Base-by-base conservation (phyloP, 2,797 vertebrate genomes). In the Remorina albescens region DNA sequence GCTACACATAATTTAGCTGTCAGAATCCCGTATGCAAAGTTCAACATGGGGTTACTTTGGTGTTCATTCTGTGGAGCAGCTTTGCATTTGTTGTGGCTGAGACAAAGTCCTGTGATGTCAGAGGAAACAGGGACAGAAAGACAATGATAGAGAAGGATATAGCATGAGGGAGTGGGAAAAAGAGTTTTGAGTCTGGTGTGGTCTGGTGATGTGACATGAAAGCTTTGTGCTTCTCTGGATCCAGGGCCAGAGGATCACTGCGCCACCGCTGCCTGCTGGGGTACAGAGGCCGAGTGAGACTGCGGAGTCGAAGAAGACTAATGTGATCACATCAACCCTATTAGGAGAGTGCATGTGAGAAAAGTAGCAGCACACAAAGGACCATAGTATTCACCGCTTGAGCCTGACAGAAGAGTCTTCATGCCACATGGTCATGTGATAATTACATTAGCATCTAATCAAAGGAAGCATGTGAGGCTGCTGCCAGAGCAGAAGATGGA, bases 391-490 rank as follows among this genome's bases (percentile, higher is more conserved):
- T 81, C 80, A 36, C 46, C 51, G 59, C 44, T 63, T 63, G 55
- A 13, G 36, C 67, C 77, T 62, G 54, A 62, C 37, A 32, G 57
- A 72, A 47, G 63, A 56, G 32, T 2, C 67, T 55, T 77, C 39
- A 44, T 42, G 25, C 59, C 56, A 74, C 77, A 78, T 76, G 54
- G 76, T 70, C 57, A 51, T 25, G 44, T 78, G 76, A 69, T 83
- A 90, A 88, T 58, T 51, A 55, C 68, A 82, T 89, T 80, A 89
- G 80, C 25, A 37, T 80, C 65, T 88, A 77, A 85, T 85, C 72
- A 80, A 56, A 83, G 84, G 42, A 79, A 79, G 66, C 70, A 60
- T 47, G 57, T 79, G 61, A 44, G 66, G 32, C 62, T 58, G 73
- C 55, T 78, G 39, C 60, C 25, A 21, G 8, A 42, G 54, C 21